These are phyloP conservation scores for Acanthoscelides obtectus DNA, from an alignment of 2,888 invertebrate species.

Conservation along the genomic window DNA sequence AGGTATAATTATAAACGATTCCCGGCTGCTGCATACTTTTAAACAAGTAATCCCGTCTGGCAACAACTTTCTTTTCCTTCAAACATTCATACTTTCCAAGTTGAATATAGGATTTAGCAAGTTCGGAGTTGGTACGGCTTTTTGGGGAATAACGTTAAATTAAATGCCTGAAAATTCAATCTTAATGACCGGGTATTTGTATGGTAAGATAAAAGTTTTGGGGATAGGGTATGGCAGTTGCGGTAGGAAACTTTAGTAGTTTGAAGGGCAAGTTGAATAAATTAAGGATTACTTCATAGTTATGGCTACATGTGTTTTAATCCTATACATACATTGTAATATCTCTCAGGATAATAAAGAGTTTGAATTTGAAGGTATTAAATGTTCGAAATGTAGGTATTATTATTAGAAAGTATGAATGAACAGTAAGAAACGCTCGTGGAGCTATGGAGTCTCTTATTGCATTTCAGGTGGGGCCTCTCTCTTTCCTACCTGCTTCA, in stretches of 20 bases:
- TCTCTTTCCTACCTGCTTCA: too few relatives aligned
- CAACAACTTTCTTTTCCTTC: not conserved
- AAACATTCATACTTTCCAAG: not conserved
- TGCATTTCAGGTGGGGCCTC: too few relatives aligned
- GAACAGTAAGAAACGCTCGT: too few relatives aligned
- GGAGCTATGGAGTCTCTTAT: too few relatives aligned
- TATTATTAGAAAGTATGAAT: too few relatives aligned
- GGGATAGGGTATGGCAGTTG: not conserved
- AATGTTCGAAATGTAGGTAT: too few relatives aligned
- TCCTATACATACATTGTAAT: too few relatives aligned
- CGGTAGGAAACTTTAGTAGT: not conserved
- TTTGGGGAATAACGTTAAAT: not conserved
- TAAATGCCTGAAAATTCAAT: not conserved
- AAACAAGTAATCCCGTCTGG: not conserved
- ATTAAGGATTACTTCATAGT: too few relatives aligned
- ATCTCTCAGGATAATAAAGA: too few relatives aligned
- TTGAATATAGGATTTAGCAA: not conserved
- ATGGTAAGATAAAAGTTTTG: not conserved
- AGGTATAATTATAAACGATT: not conserved
- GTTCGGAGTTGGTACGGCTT: not conserved
- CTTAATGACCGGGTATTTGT: not conserved
- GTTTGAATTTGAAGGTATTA: too few relatives aligned
- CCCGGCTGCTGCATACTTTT: not conserved
- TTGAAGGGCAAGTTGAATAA: not conserved
- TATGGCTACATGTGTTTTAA: too few relatives aligned